Evolutionary conservation across 2,888 invertebrate species (phyloP).

Genomic region (Ceramica pisi): DNA sequence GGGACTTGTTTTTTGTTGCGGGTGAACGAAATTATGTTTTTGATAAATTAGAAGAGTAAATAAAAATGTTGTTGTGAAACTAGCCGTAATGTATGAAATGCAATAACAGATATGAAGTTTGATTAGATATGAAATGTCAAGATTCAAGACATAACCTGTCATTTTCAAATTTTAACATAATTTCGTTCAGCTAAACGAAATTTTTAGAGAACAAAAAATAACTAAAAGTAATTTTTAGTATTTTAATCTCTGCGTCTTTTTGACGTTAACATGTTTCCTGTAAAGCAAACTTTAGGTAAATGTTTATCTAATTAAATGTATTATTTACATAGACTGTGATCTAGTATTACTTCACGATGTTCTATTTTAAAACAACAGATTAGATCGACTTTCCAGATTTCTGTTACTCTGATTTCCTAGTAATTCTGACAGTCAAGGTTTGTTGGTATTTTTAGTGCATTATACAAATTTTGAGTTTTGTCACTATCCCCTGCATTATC

Average conservation of each 20-base stretch:
- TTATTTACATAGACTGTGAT: constrained; percentile 90
- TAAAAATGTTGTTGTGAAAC: constrained; percentile 24
- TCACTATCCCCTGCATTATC: constrained; percentile 13
- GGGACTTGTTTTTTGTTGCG: constrained; percentile 66
- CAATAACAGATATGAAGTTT: constrained; percentile 33
- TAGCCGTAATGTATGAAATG: constrained; percentile 26
- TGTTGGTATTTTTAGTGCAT: constrained; percentile 15
- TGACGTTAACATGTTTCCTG: constrained; percentile 80
- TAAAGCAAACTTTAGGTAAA: constrained; percentile 81
- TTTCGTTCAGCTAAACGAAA: constrained; percentile 63
- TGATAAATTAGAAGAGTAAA: not conserved
- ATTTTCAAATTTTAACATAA: constrained; percentile 34
- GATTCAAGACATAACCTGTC: not conserved
- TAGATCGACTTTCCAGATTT: constrained; percentile 39
- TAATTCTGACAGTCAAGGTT: constrained; percentile 23
- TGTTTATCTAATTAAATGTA: constrained; percentile 84
- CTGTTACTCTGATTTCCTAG: constrained; percentile 25
- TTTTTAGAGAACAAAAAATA: constrained; percentile 65
- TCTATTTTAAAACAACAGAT: constrained; percentile 84
- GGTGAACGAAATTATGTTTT: constrained; percentile 61
- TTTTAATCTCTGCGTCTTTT: constrained; percentile 79
- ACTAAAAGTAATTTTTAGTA: constrained; percentile 69
- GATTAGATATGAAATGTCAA: not conserved
- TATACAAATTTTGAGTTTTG: constrained; percentile 28
- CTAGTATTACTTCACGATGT: constrained; percentile 89